A percentile compares a stretch with the other conserved stretches of the same genome.
Conservation (phyloP, 2,113 vertebrate species). For the Phalacrocorax aristotelis region DNA sequence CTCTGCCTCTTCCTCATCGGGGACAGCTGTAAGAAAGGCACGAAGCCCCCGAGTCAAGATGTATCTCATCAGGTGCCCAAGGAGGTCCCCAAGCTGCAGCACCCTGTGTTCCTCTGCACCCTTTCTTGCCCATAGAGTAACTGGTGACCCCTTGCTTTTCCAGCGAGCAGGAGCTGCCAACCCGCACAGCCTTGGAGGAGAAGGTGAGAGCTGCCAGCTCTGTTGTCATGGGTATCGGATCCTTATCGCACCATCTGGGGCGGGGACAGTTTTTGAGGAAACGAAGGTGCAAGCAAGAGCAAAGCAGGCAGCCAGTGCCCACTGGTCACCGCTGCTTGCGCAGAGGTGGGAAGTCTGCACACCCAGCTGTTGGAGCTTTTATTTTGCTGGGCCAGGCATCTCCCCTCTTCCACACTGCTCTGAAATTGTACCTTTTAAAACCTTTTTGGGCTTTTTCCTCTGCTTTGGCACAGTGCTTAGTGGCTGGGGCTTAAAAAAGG, state of each 20-base stretch:
- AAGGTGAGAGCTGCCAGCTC: constrained; percentile 77
- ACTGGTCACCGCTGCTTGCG: not conserved
- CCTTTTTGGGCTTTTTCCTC: not conserved
- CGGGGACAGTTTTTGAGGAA: not conserved
- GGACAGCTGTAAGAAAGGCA: not conserved
- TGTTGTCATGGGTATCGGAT: not conserved
- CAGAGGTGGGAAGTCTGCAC: not conserved
- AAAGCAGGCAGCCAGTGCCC: not conserved
- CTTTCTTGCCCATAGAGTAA: not conserved
- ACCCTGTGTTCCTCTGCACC: not conserved
- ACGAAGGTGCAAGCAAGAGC: accelerated
- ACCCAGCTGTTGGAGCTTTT: not conserved
- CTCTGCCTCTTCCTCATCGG: not conserved
- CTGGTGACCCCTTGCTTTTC: constrained; percentile 17
- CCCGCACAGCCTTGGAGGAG: constrained; percentile 81
- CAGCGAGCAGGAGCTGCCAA: constrained; percentile 88
- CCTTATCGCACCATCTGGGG: not conserved
- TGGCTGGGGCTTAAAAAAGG: not conserved
- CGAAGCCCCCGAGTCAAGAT: accelerated
- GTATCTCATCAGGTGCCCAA: not conserved
- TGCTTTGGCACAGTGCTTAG: not conserved
- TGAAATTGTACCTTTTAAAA: not conserved
- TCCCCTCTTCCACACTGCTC: not conserved
- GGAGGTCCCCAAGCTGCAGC: not conserved
- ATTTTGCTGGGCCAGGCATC: not conserved